phyloP scores from a whole-genome alignment of 2,113 vertebrate species.

The Ellobius talpinus region DNA sequence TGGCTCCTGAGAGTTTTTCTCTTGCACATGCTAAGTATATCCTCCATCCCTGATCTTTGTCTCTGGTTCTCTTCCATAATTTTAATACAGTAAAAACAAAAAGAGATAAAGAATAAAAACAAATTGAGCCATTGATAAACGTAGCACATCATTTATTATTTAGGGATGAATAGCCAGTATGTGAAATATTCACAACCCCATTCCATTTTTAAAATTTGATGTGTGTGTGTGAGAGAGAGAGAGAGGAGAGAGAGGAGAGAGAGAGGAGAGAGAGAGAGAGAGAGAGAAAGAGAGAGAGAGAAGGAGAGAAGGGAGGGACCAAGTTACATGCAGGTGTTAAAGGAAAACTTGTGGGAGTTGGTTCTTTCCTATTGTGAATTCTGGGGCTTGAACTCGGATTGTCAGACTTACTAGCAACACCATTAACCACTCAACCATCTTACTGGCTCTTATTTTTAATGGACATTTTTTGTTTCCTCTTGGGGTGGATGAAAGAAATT shows the following conservation, averaged over 20 bases:
- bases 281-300: too few relatives aligned
- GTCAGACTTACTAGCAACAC: neutral
- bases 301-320: neutral
- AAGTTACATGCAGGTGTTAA: neutral
- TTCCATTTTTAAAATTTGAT: neutral
- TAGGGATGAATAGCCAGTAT: neutral
- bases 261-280: too few relatives aligned
- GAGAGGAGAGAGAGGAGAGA: too few relatives aligned
- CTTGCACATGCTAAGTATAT: neutral
- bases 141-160: neutral
- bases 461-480: neutral
- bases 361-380: neutral
- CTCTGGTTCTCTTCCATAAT: neutral
- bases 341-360: neutral
- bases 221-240: neutral
- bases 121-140: conserved; percentile 20
- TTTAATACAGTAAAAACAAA: neutral
- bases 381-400: neutral
- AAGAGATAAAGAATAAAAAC: neutral
- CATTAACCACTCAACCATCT: neutral
- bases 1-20: neutral
- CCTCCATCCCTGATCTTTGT: neutral
- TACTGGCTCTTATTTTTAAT: neutral
- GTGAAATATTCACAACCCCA: neutral
- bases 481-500: neutral